Evolutionary conservation across 2,797 vertebrate genomes (phyloP), one percentile per base, ranked within the genome.

Genomic region (Cossypha niveicapilla): DNA sequence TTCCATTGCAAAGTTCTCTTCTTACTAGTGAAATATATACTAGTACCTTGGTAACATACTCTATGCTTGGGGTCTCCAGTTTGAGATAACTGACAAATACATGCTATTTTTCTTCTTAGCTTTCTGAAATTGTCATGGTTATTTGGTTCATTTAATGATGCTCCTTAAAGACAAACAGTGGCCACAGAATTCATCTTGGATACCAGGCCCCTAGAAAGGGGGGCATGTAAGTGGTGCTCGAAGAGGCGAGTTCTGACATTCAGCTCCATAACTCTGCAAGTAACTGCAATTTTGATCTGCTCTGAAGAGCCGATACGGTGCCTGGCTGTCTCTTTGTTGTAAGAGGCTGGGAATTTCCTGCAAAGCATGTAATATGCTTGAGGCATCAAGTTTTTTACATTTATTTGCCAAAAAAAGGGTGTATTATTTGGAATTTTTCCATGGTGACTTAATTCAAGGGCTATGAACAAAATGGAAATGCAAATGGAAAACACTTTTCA

Each of bases 281-380:
- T 45, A 91, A 90, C 90, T 61, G 57, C 48, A 95, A 80, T 95
- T 91, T 78, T 88, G 39, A 93, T 94, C 91, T 86, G 48, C 44
- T 96, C 61, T 57, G 79, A 94, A 90, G 70, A 94, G 82, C 60
- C 2, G 57, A 92, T 80, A 80, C 1, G 7, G 85, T 92, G 94
- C 94, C 94, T 94, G 76, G 51, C 91, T 95, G 76, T 83, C 92
- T 93, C 93, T 95, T 94, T 96, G 84, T 92, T 96, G 82, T 91
- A 95, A 95, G 90, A 96, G 88, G 80, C 93, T 94, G 91, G 96
- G 95, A 97, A 97, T 96, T 97, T 97, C 95, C 96, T 96, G 85
- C 82, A 88, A 94, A 95, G 94, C 74, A 84, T 88, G 50, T 90
- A 95, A 94, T 90, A 93, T 86, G 96, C 96, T 97, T 72, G 90